Conservation (phyloP, 92 coral and sea anemone genomes). For the Epizoanthus illoricatus region DNA sequence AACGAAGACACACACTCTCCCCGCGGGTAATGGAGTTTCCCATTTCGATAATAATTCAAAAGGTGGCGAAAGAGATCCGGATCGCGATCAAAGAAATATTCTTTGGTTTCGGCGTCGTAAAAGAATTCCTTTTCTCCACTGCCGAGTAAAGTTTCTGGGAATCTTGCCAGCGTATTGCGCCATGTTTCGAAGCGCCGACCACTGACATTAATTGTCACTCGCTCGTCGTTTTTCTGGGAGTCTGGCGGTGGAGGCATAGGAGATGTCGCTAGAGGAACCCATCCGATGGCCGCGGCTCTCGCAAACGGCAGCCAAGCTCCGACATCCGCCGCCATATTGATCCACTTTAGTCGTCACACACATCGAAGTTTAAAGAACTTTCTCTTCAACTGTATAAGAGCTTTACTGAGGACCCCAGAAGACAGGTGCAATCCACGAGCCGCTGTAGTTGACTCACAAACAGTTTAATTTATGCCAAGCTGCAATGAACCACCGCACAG, state of each 20-base stretch:
- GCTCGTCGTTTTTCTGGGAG: slow-evolving; percentile 84
- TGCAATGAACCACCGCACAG: slow-evolving; percentile 28
- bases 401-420: slow-evolving; percentile 1
- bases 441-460: slow-evolving; percentile 36
- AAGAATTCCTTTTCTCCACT: slow-evolving; percentile 98
- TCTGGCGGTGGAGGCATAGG: slow-evolving; percentile 99
- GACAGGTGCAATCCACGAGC: slow-evolving; percentile 38
- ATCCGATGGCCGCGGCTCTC: slow-evolving; percentile 99
- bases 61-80: slow-evolving; percentile 96
- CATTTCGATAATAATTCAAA: slow-evolving; percentile 95
- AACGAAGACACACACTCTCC: slow-evolving; percentile 91
- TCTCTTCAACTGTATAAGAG: slow-evolving; percentile 39
- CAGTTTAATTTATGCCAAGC: slow-evolving; percentile 44
- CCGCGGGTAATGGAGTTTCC: slow-evolving; percentile 94
- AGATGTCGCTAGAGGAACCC: slow-evolving; percentile 97
- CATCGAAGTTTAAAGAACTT: slow-evolving; percentile 40
- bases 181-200: slow-evolving; percentile 99
- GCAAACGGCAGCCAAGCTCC: slow-evolving; percentile 99
- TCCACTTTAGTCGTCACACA: slow-evolving; percentile 24
- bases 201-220: slow-evolving; percentile 96
- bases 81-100: slow-evolving; percentile 95
- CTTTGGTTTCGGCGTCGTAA: slow-evolving; percentile 94
- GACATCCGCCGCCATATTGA: slow-evolving; percentile 97
- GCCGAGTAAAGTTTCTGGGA: slow-evolving; percentile 97
- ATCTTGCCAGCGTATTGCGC: slow-evolving; percentile 96